phyloP scores from a whole-genome alignment of 2,888 invertebrate species.

The Polydrusus tereticollis region DNA sequence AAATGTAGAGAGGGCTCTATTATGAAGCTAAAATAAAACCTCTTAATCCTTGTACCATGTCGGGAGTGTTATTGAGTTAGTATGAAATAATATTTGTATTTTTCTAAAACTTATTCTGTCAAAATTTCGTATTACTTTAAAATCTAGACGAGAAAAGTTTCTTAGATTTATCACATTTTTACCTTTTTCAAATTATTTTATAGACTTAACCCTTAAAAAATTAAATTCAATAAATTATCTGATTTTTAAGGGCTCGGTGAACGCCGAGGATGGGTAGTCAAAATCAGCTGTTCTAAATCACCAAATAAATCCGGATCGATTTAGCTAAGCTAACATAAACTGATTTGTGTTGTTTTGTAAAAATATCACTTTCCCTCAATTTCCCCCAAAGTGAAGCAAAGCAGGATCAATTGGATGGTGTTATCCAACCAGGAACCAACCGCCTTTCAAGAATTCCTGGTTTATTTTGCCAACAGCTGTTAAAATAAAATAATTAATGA shows the following conservation, averaged over 20 bases:
- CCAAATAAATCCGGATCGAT: too few species aligned
- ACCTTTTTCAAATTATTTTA: constrained; percentile 17
- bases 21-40: neutral
- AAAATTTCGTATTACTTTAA: constrained; percentile 1
- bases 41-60: constrained; percentile 5
- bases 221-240: neutral
- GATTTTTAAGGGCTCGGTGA: neutral
- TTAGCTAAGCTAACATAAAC: too few species aligned
- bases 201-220: neutral
- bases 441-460: too few species aligned
- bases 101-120: neutral
- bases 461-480: too few species aligned
- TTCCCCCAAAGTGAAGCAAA: too few species aligned
- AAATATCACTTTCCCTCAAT: too few species aligned
- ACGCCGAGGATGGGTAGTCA: too few species aligned
- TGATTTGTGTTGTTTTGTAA: too few species aligned
- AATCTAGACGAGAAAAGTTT: neutral
- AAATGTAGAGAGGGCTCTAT: neutral
- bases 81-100: neutral
- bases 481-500: too few species aligned
- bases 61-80: constrained; percentile 1
- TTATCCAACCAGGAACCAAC: too few species aligned
- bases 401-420: too few species aligned
- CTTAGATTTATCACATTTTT: constrained; percentile 40
- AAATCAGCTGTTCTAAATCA: too few species aligned